Evolutionary conservation across 1,140 invertebrate genomes (phyloP).

Genomic region (Aporrectodea caliginosa): DNA sequence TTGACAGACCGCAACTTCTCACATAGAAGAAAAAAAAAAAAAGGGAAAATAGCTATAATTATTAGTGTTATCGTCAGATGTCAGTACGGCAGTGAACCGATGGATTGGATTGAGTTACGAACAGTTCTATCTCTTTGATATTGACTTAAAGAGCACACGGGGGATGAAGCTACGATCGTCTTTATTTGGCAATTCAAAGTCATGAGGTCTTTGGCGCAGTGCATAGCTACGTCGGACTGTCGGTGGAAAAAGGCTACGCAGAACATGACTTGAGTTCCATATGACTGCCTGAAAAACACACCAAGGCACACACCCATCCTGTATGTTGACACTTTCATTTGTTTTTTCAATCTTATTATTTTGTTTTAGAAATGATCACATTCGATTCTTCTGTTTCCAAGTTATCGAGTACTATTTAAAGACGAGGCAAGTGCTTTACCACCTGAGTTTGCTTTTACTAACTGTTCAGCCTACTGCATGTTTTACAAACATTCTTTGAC

Average conservation of each 20-base stretch:
- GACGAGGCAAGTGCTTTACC: constrained; percentile 23
- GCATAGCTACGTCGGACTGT: neutral
- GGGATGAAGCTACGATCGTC: too few species aligned
- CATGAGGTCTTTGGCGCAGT: neutral
- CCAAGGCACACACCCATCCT: too few species aligned
- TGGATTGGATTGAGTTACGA: too few species aligned
- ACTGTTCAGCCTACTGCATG: too few species aligned
- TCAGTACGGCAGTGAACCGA: too few species aligned
- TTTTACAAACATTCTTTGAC: neutral
- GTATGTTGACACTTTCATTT: neutral
- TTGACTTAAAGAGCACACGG: too few species aligned
- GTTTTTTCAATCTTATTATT: constrained; percentile 14
- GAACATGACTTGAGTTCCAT: neutral
- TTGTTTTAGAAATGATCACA: constrained; percentile 54
- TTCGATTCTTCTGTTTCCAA: constrained; percentile 59
- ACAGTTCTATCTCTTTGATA: too few species aligned
- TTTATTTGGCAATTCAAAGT: neutral
- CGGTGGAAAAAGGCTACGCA: neutral
- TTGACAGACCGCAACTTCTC: too few species aligned
- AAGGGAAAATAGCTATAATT: too few species aligned
- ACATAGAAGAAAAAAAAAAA: too few species aligned
- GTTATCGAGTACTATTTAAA: constrained; percentile 58
- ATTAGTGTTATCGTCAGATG: too few species aligned
- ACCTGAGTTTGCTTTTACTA: too few species aligned
- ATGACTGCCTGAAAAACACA: neutral